Evolutionary conservation across 2,797 vertebrate species (phyloP).

Genomic region (Micrastur ruficollis): DNA sequence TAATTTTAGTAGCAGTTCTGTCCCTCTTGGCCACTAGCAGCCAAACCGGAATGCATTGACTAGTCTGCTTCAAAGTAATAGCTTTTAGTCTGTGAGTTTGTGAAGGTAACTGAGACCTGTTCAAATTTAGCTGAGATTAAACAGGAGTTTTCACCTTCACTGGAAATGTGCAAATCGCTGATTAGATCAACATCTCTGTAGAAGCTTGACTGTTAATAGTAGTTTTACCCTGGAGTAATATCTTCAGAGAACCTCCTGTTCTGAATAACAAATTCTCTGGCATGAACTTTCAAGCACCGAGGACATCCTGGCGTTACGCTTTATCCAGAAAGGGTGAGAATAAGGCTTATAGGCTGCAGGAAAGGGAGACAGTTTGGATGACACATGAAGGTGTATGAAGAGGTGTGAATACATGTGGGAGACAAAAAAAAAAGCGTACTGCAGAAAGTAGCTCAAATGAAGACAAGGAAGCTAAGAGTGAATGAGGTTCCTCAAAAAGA

Average conservation of each 20-base stretch:
- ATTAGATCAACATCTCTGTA: slow-evolving; percentile 28
- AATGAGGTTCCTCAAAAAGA: neutral
- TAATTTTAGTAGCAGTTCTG: neutral
- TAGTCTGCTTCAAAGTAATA: neutral
- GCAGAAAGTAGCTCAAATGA: neutral
- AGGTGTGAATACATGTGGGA: neutral
- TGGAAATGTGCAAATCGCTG: neutral
- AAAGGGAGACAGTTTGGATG: neutral
- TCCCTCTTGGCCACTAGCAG: neutral
- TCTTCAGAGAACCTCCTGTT: neutral
- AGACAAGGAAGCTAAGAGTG: neutral
- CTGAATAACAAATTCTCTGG: slow-evolving; percentile 11
- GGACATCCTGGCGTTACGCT: neutral
- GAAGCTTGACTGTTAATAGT: neutral
- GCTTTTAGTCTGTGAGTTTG: neutral
- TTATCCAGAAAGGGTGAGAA: neutral
- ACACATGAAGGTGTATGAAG: neutral
- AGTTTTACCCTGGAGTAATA: neutral
- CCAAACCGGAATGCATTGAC: neutral
- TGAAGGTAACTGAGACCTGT: neutral
- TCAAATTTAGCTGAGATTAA: neutral
- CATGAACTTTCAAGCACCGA: neutral
- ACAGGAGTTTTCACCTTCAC: neutral
- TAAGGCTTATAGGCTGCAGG: neutral
- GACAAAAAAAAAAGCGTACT: neutral